phyloP scores from a whole-genome alignment of 2,888 invertebrate genomes.

The Hirtodrosophila alboralis region DNA sequence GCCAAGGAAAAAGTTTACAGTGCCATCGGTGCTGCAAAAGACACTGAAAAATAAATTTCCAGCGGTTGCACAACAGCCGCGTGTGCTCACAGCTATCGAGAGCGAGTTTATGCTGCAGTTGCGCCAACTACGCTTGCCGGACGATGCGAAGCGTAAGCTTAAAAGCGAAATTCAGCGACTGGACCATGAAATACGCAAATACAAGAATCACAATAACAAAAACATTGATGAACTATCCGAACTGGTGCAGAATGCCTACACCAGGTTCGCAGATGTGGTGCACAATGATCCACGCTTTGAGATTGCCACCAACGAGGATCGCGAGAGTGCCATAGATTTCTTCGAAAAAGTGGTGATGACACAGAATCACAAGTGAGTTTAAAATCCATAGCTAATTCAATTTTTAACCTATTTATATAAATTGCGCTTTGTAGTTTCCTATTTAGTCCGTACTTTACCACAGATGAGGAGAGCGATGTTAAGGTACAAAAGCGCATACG shows the following conservation, averaged over 20 bases:
- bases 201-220: slow-evolving; percentile 76
- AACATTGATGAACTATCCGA: slow-evolving; percentile 94
- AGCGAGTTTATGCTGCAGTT: slow-evolving; percentile 80
- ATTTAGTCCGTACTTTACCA: slow-evolving; percentile 94
- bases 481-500: slow-evolving; percentile 96
- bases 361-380: slow-evolving; percentile 91
- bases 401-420: not conserved
- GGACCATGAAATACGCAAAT: slow-evolving; percentile 80
- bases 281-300: slow-evolving; percentile 81
- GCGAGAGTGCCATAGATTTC: slow-evolving; percentile 94
- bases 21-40: slow-evolving; percentile 82
- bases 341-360: slow-evolving; percentile 97
- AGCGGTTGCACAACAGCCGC: slow-evolving; percentile 52
- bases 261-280: slow-evolving; percentile 80
- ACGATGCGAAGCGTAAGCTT: slow-evolving; percentile 82
- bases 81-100: slow-evolving; percentile 79
- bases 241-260: slow-evolving; percentile 94
- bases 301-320: slow-evolving; percentile 86
- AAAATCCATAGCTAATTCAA: not conserved
- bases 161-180: slow-evolving; percentile 82
- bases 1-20: slow-evolving; percentile 78
- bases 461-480: slow-evolving; percentile 97
- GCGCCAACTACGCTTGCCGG: slow-evolving; percentile 82
- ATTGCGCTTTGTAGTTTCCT: slow-evolving; percentile 86
- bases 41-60: slow-evolving; percentile 63